Conservation (phyloP, 2,797 vertebrate genomes). For the Peromyscus eremicus region DNA sequence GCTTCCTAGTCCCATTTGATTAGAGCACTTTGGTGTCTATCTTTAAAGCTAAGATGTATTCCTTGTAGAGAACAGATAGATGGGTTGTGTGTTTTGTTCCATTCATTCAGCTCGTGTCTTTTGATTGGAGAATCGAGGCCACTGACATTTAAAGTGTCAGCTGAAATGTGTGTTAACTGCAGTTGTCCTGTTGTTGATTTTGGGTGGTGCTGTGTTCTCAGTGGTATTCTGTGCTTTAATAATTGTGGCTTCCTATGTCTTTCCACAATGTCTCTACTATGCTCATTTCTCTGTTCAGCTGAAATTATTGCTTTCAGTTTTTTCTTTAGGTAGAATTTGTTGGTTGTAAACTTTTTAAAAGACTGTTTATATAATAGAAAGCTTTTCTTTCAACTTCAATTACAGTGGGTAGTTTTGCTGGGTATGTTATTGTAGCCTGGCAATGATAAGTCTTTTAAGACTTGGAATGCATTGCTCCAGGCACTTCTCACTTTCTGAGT, state of each 20-base stretch:
- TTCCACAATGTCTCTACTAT: too few species aligned
- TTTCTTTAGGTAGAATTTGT: not conserved
- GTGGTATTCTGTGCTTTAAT: not conserved
- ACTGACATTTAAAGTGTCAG: not conserved
- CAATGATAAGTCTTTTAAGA: not conserved
- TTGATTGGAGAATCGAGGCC: not conserved
- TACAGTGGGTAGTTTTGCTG: not conserved
- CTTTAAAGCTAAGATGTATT: too few species aligned
- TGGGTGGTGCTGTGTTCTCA: not conserved
- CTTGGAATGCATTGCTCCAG: not conserved
- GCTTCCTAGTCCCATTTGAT: not conserved
- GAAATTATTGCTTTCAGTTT: not conserved
- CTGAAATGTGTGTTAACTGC: not conserved
- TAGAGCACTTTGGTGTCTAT: not conserved
- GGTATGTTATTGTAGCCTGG: not conserved
- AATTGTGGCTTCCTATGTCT: not conserved
- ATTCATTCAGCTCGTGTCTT: not conserved
- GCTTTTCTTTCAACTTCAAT: not conserved
- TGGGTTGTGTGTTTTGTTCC: not conserved
- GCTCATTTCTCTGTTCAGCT: not conserved
- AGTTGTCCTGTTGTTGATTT: not conserved
- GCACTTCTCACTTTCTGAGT: not conserved
- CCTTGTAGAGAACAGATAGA: not conserved
- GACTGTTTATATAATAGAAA: not conserved
- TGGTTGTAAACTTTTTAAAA: not conserved